Evolutionary conservation across 2,888 invertebrate genomes (phyloP), one percentile per base, ranked within the genome.

Genomic region (Himalopsyche tibetana): DNA sequence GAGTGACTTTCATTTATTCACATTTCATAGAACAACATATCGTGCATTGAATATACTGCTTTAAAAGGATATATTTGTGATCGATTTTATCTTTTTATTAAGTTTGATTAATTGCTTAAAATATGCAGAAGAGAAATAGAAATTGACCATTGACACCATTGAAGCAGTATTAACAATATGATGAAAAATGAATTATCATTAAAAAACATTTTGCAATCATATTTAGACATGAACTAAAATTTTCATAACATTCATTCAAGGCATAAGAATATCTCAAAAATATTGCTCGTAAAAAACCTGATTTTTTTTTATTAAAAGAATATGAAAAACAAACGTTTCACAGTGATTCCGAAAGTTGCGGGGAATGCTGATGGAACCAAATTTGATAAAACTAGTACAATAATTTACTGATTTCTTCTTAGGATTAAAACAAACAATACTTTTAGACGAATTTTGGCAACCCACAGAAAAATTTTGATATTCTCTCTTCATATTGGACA

Each of bases 11-110:
- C 15, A 12, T 38, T 19, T 19, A 74, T 69, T 69, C 36, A 69
- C 28, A 69, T 69, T 69, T 69, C 69, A 63, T n/a, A 63, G 63
- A n/a, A 63, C n/a, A 63, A 63, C 63, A 69, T 69, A 9, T 19
- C 69, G 38, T 74, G 74, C 74, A 28, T 28, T 28, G 36, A 38
- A 74, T 74, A 74, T 74, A 74, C 28, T 36, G 36, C 69, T 69
- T 69, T 69, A 28, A 69, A 69, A 69, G 36, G 36, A 69, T 11
- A 9, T 6, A 45, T 69, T 69, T 28, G 69, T 69, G n/a, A 63
- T 63, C 3, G 6, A 40, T 40, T 40, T 40, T 6, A 6, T 40
- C 6, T 40, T 45, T 45, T 5, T 45, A 11, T 45, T 11, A 45
- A 45, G 0, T 45, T 11, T 11, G 2, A 11, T 45, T 9, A 45